Base-by-base conservation (phyloP, 2,888 invertebrate genomes). In the Drosophila pseudotakahashii region DNA sequence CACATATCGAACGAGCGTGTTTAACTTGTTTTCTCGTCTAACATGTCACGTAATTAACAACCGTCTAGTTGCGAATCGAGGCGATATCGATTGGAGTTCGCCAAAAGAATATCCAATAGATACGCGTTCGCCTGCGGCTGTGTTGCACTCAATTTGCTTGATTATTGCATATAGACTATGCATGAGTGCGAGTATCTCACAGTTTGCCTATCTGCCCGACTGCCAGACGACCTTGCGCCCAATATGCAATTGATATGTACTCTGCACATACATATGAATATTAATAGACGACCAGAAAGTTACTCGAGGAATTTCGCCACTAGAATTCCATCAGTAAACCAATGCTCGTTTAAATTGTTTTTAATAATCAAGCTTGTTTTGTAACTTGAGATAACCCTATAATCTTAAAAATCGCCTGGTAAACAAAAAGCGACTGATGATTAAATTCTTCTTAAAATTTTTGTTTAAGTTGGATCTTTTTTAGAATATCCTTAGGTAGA, bases 21-120 rank as follows among this genome's bases (percentile, higher is more conserved):
- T 74, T 75, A 76, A 80, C 80, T 80, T 61, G 80, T 84, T 80
- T 84, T 59, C 73, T 44, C 41, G 50, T 63, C 78, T 85, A 82
- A 85, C 83, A 77, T 85, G 88, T 78, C 81, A 79, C 82, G 88
- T 82, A 82, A 82, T 87, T 87, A 73, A 51, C 42, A 45, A 60
- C 42, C 51, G 60, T 39, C 59, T 53, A 57, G 48, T 30, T 30
- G 30, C 57, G 34, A 60, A 55, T 61, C 34, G 52, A 32, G 52
- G 45, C 70, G 23, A 52, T 69, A 70, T 60, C 51, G 69, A 44
- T 42, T 41, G 34, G 26, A 52, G 37, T 47, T 64, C 13, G 67
- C 66, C 67, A 44, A 53, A 53, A 60, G 53, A 70, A 53, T 69
- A 69, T 54, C 53, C 36, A 50, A 61, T 52, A 71, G 61, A 53